Evolutionary conservation across 2,888 invertebrate species (phyloP).

Genomic region (Diarsia mendica): DNA sequence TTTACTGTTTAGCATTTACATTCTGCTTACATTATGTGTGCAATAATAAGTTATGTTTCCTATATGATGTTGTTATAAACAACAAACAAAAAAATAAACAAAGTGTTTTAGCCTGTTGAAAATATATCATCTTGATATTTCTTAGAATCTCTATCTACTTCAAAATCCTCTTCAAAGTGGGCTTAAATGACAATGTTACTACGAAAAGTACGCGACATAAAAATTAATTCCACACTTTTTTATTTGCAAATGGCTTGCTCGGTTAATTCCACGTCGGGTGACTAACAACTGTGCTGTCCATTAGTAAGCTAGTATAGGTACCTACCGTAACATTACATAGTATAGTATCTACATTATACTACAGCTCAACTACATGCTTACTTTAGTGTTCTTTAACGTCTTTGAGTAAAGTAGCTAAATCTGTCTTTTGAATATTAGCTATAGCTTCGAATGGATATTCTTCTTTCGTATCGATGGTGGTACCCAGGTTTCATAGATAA

Average conservation of each 20-base stretch:
- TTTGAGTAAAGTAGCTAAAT: neutral
- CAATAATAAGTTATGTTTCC: neutral
- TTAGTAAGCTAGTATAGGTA: conserved; percentile 52
- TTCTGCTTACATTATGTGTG: neutral
- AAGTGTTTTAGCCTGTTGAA: neutral
- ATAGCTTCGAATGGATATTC: conserved; percentile 1
- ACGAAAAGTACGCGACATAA: conserved; percentile 1
- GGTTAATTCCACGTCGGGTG: conserved; percentile 50
- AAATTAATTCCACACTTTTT: conserved; percentile 30
- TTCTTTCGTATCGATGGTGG: neutral
- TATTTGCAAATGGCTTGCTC: conserved; percentile 33
- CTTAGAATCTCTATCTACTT: neutral
- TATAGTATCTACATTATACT: conserved; percentile 6
- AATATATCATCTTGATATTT: neutral
- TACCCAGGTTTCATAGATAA: neutral
- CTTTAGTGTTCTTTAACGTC: neutral
- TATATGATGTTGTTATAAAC: neutral
- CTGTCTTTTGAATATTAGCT: neutral
- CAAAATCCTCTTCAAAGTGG: neutral
- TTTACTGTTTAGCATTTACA: conserved; percentile 8
- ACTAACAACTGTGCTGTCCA: conserved; percentile 43
- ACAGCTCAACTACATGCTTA: conserved; percentile 2
- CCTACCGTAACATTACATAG: conserved; percentile 22
- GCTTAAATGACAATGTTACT: conserved; percentile 9
- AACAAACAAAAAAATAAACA: neutral